Conservation (phyloP, 2,888 invertebrate species). For the Gymnosoma rotundatum region DNA sequence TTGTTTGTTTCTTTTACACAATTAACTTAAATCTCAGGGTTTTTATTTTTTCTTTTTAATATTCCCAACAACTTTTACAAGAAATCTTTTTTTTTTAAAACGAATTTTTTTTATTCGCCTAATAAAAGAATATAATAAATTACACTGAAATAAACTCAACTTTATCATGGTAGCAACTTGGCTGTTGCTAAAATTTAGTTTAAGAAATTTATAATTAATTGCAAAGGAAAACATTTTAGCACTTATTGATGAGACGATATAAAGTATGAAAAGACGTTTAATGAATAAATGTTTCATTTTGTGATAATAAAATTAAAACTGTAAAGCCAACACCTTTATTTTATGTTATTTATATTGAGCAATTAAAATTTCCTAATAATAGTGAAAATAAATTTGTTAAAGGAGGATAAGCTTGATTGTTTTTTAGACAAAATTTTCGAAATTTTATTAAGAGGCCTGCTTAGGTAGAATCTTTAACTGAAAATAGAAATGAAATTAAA, state of each 20-base stretch:
- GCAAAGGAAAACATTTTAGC: conserved; percentile 28
- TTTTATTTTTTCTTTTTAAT: not conserved
- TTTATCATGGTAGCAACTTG: not conserved
- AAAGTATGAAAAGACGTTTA: conserved; percentile 30
- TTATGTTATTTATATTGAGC: no score
- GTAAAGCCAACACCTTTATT: not conserved
- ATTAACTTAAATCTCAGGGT: not conserved
- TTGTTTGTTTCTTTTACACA: conserved; percentile 9
- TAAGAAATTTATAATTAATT: conserved; percentile 50
- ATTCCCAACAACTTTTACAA: not conserved
- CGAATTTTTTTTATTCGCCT: conserved; percentile 5
- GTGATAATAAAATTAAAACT: conserved; percentile 24
- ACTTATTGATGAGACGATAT: conserved; percentile 29
- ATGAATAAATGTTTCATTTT: conserved; percentile 39
- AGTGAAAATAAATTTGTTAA: no score
- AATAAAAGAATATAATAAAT: conserved; percentile 25
- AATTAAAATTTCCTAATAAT: no score
- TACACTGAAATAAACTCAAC: conserved; percentile 10
- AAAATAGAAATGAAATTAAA: no score
- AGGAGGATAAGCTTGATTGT: no score
- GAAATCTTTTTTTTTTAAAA: not conserved
- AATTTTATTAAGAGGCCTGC: no score
- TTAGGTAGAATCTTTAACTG: no score
- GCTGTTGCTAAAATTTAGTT: conserved; percentile 12
- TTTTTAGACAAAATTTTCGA: no score